Base-by-base conservation (phyloP, 1,140 invertebrate species). In the Drosophila bifasciata region DNA sequence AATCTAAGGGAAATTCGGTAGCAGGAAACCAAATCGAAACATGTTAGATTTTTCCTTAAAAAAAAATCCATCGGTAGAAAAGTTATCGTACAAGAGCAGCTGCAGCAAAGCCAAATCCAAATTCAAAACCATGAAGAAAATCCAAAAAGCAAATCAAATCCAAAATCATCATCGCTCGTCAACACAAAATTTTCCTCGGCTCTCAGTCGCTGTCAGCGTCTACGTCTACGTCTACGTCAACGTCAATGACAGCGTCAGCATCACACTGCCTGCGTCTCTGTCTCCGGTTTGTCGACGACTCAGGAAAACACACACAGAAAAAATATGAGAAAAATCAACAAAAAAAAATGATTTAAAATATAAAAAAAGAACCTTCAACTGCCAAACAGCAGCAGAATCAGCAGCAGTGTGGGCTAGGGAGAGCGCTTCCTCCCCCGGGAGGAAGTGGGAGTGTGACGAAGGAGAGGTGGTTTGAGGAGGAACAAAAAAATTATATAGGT, bases 401-500 rank as follows among this genome's bases (percentile, higher is more conserved):
- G 62, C 46, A 36, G 11, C 4, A 13, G 11, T 11, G 11, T 3
- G 11, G 32, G 32, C 9, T 36, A 15, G 56, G 21, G 45, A 32
- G 36, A 48, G 48, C 23, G 46, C 11, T 59, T 59, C 11, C 23
- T 25, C 41, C 25, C 64, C 45, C 44, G 25, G 52, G 55, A 21
- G 19, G 3, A 21, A 52, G 36, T 64, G 36, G 19, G 19, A n/a
- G 43, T 68, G 50, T 51, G 59, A 53, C 45, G 44, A 19, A 36
- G 52, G 7, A 13, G 17, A 40, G 17, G 19, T 59, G 36, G 52
- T 74, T 64, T 28, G 70, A 64, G 66, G 11, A 59, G 59, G 50
- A 75, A 69, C 63, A 53, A 84, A 85, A 75, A 86, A 86, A 75
- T 74, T 86, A 85, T 85, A 86, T 85, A 85, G 81, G 81, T 85